Evolutionary conservation across 2,888 invertebrate species (phyloP).

Genomic region (Homarus gammarus): DNA sequence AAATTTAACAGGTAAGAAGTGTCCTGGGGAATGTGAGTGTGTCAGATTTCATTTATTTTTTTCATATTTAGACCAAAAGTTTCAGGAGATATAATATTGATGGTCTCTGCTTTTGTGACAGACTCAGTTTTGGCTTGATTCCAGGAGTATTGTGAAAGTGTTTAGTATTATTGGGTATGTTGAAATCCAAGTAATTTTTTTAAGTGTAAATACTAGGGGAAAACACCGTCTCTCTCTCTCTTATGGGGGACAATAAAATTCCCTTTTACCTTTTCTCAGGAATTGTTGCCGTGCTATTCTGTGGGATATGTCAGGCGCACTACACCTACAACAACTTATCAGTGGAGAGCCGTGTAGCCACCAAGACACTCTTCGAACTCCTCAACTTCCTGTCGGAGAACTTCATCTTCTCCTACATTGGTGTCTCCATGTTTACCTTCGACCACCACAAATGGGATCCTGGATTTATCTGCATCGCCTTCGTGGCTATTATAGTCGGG

Average conservation of each 20-base stretch:
- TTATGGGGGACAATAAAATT: no score
- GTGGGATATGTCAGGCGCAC: slow-evolving; percentile 99
- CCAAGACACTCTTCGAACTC: slow-evolving; percentile 95
- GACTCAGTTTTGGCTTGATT: no score
- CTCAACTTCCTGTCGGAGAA: slow-evolving; percentile 98
- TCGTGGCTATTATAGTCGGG: slow-evolving; percentile 95
- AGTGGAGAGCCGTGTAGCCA: slow-evolving; percentile 89
- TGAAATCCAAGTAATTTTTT: no score
- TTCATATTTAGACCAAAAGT: neutral
- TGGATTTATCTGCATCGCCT: slow-evolving; percentile 93
- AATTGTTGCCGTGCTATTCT: slow-evolving; percentile 97
- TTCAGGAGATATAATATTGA: neutral
- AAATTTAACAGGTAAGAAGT: slow-evolving; percentile 87
- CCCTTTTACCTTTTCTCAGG: slow-evolving; percentile 81
- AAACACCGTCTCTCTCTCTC: no score
- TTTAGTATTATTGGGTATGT: no score
- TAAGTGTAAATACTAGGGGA: no score
- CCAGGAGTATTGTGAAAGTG: no score
- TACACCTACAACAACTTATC: slow-evolving; percentile 98
- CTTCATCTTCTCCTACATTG: slow-evolving; percentile 99
- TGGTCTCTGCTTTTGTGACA: neutral
- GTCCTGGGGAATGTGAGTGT: no score
- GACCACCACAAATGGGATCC: slow-evolving; percentile 96
- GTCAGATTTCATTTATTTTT: neutral
- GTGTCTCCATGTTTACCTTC: slow-evolving; percentile 98